Percentiles rank a stretch among this genome's conserved stretches.
Evolutionary conservation across 1,140 invertebrate species (phyloP).

Genomic region (Eupristina koningsbergeri): DNA sequence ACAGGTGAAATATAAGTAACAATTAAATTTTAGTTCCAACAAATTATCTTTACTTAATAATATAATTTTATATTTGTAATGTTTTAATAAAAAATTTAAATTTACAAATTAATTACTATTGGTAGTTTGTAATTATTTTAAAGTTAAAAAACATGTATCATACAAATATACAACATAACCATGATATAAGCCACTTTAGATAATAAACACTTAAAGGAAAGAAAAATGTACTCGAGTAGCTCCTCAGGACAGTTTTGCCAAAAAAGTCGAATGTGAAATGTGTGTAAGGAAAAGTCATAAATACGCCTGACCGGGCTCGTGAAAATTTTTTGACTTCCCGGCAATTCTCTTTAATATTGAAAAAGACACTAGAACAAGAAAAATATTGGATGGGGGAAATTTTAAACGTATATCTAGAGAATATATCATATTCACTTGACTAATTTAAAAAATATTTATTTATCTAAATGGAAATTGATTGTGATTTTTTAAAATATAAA

Average conservation of each 20-base stretch:
- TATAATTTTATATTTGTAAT: too few species aligned
- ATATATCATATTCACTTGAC: background rate
- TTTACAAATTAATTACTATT: background rate
- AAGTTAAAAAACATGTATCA: background rate
- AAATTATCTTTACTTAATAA: too few species aligned
- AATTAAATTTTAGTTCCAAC: too few species aligned
- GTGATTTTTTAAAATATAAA: too few species aligned
- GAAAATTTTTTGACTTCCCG: slow-evolving; percentile 62
- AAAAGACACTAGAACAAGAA: slow-evolving; percentile 15
- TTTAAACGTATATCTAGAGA: background rate
- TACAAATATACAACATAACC: background rate
- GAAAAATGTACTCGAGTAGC: background rate
- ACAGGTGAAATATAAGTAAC: too few species aligned
- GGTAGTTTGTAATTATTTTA: background rate
- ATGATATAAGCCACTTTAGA: slow-evolving; percentile 23
- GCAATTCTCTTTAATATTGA: slow-evolving; percentile 57
- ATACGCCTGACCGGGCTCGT: slow-evolving; percentile 59
- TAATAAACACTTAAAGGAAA: slow-evolving; percentile 26
- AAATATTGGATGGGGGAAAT: background rate
- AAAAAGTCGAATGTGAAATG: slow-evolving; percentile 56
- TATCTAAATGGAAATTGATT: too few species aligned
- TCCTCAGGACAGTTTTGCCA: background rate
- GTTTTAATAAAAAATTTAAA: too few species aligned
- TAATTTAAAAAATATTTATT: too few species aligned
- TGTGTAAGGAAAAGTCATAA: slow-evolving; percentile 63